phyloP scores from a whole-genome alignment of 2,113 vertebrate genomes.

The Otus sunia region DNA sequence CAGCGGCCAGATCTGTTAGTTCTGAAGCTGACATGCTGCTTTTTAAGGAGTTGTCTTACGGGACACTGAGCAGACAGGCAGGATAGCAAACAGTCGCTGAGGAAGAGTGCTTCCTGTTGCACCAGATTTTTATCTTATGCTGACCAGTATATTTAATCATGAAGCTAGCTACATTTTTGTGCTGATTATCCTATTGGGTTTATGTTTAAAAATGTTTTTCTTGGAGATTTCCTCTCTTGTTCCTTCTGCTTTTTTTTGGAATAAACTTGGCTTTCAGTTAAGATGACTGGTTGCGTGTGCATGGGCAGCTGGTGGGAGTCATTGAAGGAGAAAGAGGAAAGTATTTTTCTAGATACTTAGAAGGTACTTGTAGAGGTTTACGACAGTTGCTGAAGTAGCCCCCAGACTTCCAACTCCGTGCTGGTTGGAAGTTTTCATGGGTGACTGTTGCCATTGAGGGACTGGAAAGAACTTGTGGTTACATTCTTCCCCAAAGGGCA shows the following conservation, averaged over 20 bases:
- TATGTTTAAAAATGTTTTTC: background rate
- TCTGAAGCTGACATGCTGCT: background rate
- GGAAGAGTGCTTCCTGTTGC: background rate
- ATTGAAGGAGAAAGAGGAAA: background rate
- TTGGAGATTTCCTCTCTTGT: background rate
- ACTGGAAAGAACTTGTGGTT: rapidly evolving
- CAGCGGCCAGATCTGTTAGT: background rate
- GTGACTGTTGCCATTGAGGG: background rate
- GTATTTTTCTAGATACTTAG: background rate
- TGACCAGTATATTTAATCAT: background rate
- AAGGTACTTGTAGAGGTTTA: background rate
- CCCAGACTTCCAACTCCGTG: rapidly evolving
- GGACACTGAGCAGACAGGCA: background rate
- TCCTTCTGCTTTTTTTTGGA: background rate
- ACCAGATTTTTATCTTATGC: background rate
- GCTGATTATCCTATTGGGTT: background rate
- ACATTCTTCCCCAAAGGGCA: too few species aligned
- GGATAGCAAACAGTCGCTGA: background rate
- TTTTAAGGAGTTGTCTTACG: background rate
- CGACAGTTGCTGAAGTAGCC: background rate
- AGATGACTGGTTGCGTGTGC: rapidly evolving
- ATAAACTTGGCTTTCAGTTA: background rate
- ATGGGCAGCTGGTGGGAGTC: background rate
- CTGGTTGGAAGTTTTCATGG: background rate
- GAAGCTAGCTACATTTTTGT: background rate